Conservation (phyloP, 2,888 invertebrate genomes). For the Zaprionus lineosus region DNA sequence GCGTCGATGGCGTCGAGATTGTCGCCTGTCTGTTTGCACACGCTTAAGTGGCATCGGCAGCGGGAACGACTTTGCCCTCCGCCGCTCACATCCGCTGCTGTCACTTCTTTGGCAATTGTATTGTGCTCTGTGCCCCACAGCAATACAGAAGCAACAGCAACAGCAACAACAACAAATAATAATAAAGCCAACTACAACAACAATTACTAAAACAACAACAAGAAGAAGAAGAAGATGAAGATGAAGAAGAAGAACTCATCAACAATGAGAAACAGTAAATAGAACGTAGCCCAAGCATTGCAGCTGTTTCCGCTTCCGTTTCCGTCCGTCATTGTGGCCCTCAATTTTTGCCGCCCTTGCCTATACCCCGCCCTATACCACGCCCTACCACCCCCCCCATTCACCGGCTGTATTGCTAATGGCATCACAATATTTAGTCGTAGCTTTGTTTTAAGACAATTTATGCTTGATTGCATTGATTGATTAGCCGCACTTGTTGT, state of each 20-base stretch:
- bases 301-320: constrained; percentile 60
- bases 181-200: too few relatives aligned
- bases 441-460: constrained; percentile 75
- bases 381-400: constrained; percentile 40
- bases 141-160: too few relatives aligned
- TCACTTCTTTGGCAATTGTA: neutral
- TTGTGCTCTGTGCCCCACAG: constrained; percentile 7
- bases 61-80: constrained; percentile 24
- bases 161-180: too few relatives aligned
- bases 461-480: constrained; percentile 78
- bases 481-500: constrained; percentile 74
- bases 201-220: too few relatives aligned
- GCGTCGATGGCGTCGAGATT: constrained; percentile 55
- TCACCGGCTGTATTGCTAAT: constrained; percentile 70
- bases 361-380: too few relatives aligned
- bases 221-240: too few relatives aligned
- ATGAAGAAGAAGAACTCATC: too few relatives aligned
- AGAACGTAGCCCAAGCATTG: constrained; percentile 22
- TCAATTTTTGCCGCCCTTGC: constrained; percentile 26
- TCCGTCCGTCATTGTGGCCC: constrained; percentile 34
- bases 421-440: constrained; percentile 73
- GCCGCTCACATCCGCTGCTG: constrained; percentile 3
- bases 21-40: constrained; percentile 69
- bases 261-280: constrained; percentile 23
- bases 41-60: constrained; percentile 71